Evolutionary conservation across 2,113 vertebrate species (phyloP), one percentile per base, ranked within the genome.

Genomic region (Notothenia coriiceps): DNA sequence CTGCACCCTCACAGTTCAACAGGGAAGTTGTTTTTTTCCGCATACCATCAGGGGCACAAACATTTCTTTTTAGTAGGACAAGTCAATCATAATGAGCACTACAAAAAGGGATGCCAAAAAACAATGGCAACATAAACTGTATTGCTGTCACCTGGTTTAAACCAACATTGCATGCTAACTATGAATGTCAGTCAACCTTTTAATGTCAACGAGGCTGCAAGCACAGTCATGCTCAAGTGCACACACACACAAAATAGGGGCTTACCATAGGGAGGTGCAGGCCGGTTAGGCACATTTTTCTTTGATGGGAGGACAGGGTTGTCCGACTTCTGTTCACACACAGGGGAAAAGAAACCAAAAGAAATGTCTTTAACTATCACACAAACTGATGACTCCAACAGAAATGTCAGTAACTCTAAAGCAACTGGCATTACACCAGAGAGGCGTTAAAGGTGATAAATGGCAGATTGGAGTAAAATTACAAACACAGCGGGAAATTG

Each of bases 241-340:
- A 5, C 10, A 12, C n/a, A 54, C 52, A 55, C 20, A 55, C 52
- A 62, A 70, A 79, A 49, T n/a, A 6, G 4, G 50, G 25, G 52
- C 87, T 91, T 88, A 95, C 94, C 92, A 56, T 95, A 95, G n/a
- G 94, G 94, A 72, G 94, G 94, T 20, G 94, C 94, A 72, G 94
- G 94, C 70, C 94, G 91, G 66, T 89, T 89, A 54, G 94, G 93
- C 6, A 90, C 80, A 73, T 83, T 91, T 84, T 95, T 95, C 90
- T 95, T 94, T 59, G 93, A 86, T 50, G 93, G 89, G 14, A 90
- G 88, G 0, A 83, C 88, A 6, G 94, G 91, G 62, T 89, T 91
- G 64, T 93, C 90, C 0, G 86, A 82, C 80, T 94, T 95, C 90
- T 93, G 86, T 67, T 78, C 70, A 79, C 20, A 80, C 33, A 83